Percentiles rank a stretch among this genome's conserved stretches.
phyloP scores from a whole-genome alignment of 1,140 invertebrate species.

The Heliconius nattereri region DNA sequence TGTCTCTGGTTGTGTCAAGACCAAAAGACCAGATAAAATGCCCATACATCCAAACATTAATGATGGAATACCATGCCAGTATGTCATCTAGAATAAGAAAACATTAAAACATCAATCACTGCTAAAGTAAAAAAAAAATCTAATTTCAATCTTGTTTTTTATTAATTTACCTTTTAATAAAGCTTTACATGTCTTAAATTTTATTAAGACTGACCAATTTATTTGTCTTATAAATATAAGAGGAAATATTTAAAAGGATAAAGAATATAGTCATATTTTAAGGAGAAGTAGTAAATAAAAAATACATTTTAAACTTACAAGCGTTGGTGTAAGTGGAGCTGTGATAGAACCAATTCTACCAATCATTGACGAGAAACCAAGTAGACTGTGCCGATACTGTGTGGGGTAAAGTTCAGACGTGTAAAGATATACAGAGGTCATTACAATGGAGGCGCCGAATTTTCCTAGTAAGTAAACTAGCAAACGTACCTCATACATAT shows the following conservation, averaged over 20 bases:
- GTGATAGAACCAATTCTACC: slow-evolving; percentile 87
- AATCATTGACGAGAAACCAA: slow-evolving; percentile 87
- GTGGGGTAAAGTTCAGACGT: slow-evolving; percentile 88
- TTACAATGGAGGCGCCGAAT: slow-evolving; percentile 85
- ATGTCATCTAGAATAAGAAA: slow-evolving; percentile 54
- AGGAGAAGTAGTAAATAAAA: not conserved
- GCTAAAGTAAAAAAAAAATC: too few species aligned
- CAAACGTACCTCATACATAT: slow-evolving; percentile 37
- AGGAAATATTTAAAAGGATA: too few species aligned
- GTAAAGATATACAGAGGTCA: slow-evolving; percentile 85
- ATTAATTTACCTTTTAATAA: too few species aligned
- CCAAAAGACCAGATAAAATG: slow-evolving; percentile 82
- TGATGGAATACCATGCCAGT: slow-evolving; percentile 81
- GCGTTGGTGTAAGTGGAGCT: slow-evolving; percentile 83
- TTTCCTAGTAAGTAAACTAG: slow-evolving; percentile 86
- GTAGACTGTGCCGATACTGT: slow-evolving; percentile 83
- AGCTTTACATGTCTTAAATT: too few species aligned
- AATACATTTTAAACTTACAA: slow-evolving; percentile 43
- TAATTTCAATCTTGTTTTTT: too few species aligned
- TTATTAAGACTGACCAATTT: too few species aligned
- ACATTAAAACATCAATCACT: not conserved
- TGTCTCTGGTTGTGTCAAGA: slow-evolving; percentile 87
- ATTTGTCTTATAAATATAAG: too few species aligned
- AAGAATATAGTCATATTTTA: too few species aligned
- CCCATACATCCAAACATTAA: slow-evolving; percentile 85